Evolutionary conservation across 1,140 invertebrate genomes (phyloP).

Genomic region (Cecropterus lyciades): DNA sequence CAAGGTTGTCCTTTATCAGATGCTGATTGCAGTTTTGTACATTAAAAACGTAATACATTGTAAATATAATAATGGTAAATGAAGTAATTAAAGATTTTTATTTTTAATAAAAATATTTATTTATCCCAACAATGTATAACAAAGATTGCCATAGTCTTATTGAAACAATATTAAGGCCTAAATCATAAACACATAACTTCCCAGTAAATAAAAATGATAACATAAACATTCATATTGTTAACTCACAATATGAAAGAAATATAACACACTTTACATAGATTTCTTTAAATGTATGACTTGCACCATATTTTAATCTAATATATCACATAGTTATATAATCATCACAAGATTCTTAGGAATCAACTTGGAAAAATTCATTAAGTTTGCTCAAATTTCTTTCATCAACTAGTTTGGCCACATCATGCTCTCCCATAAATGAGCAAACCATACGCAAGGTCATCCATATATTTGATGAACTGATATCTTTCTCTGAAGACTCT

Average conservation of each 20-base stretch:
- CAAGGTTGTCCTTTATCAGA: constrained; percentile 91
- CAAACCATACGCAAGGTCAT: constrained; percentile 95
- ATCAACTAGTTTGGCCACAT: constrained; percentile 91
- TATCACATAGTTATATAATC: constrained; percentile 4
- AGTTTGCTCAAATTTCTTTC: constrained; percentile 87
- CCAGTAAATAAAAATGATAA: neutral
- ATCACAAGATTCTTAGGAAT: too few species aligned
- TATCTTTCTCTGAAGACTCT: constrained; percentile 69
- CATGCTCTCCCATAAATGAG: constrained; percentile 92
- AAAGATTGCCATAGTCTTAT: neutral
- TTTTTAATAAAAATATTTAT: constrained; percentile 12
- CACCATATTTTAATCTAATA: too few species aligned
- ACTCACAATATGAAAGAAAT: too few species aligned
- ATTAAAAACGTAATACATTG: constrained; percentile 66
- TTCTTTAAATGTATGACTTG: too few species aligned
- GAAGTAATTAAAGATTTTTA: constrained; percentile 17
- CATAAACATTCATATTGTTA: too few species aligned
- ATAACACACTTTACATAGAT: too few species aligned
- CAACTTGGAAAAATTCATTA: constrained; percentile 87
- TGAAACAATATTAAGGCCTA: too few species aligned
- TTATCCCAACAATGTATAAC: constrained; percentile 9
- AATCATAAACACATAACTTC: constrained; percentile 9
- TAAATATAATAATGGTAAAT: constrained; percentile 19
- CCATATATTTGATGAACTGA: constrained; percentile 97
- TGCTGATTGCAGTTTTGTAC: constrained; percentile 90